Percentiles rank a stretch among this genome's conserved stretches.
Evolutionary conservation across 2,113 vertebrate genomes (phyloP).

Genomic region (Pelmatolapia mariae): DNA sequence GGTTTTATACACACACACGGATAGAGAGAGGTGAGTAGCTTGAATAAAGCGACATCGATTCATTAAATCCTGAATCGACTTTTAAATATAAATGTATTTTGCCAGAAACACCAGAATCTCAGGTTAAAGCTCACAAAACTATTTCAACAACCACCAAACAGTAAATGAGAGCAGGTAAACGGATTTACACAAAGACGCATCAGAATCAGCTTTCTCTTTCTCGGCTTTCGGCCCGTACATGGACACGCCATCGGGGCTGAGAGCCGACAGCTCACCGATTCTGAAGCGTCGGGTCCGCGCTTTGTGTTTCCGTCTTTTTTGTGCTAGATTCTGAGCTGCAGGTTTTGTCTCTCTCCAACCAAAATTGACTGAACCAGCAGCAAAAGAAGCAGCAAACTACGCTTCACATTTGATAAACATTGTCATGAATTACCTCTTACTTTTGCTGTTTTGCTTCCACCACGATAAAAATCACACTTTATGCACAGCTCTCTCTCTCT

Average conservation of each 20-base stretch:
- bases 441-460: background rate
- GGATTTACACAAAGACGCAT: background rate
- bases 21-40: background rate
- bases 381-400: background rate
- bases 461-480: background rate
- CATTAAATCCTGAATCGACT: background rate
- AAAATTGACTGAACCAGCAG: background rate
- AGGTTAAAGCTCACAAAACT: background rate
- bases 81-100: background rate
- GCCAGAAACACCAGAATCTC: background rate
- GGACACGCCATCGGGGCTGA: too few relatives aligned
- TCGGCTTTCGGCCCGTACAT: too few relatives aligned
- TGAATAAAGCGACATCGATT: background rate
- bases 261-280: background rate
- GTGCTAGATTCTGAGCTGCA: background rate
- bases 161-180: background rate
- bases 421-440: background rate
- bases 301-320: background rate
- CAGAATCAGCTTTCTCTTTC: background rate
- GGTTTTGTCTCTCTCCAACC: background rate
- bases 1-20: rapidly evolving
- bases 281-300: rapidly evolving
- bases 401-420: background rate
- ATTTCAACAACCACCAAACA: background rate
- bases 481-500: background rate